Percentiles rank a stretch among this genome's conserved stretches.
Conservation (phyloP, 1,140 invertebrate genomes). For the Drosophila saltans region DNA sequence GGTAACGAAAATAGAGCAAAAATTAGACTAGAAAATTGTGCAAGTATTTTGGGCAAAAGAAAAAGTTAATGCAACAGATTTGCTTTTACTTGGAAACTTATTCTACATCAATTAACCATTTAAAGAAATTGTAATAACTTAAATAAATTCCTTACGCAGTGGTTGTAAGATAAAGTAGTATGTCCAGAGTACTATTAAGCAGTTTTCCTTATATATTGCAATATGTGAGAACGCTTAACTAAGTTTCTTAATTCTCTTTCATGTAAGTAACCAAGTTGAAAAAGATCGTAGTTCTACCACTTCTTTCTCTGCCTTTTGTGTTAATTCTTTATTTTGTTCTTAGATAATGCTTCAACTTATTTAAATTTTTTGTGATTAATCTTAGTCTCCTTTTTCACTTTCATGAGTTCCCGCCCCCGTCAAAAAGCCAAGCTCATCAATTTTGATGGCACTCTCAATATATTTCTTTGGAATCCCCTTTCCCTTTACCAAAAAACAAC, state of each 20-base stretch:
- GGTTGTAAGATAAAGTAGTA: too few species aligned
- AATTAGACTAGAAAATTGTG: background rate
- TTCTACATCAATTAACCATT: too few species aligned
- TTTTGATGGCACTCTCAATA: conserved; percentile 15
- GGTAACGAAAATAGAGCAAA: conserved; percentile 21
- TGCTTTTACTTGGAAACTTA: too few species aligned
- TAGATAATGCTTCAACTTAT: background rate
- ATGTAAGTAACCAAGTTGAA: background rate
- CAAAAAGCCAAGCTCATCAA: conserved; percentile 13
- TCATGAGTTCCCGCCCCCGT: background rate
- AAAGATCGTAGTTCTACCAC: background rate
- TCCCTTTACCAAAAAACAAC: background rate
- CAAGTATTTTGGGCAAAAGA: background rate
- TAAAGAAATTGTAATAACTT: too few species aligned
- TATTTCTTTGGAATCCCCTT: background rate
- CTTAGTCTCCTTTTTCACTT: background rate
- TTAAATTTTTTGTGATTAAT: conserved; percentile 3
- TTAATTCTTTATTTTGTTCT: background rate
- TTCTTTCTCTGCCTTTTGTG: background rate
- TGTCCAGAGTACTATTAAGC: background rate
- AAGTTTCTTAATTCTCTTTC: too few species aligned
- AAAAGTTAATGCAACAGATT: background rate
- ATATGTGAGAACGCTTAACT: too few species aligned
- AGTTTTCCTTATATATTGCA: background rate
- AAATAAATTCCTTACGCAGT: too few species aligned